A percentile compares a stretch with the other conserved stretches of the same genome.
These are phyloP conservation scores for Cherax destructor DNA, from an alignment of 1,140 invertebrate genomes.

Conservation along the genomic window DNA sequence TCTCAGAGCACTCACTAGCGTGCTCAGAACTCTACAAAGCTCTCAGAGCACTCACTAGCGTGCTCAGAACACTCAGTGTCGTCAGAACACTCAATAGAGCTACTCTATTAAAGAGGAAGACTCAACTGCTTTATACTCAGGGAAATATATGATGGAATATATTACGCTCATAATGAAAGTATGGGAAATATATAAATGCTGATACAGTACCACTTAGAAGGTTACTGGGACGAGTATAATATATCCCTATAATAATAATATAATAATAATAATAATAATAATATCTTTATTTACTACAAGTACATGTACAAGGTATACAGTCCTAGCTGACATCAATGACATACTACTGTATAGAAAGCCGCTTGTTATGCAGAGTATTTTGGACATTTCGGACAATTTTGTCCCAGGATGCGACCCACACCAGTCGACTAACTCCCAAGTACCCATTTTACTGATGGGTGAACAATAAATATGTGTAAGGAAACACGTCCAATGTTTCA, in stretches of 20 bases:
- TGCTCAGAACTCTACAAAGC: no score
- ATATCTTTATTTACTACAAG: background rate
- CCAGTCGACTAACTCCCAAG: no score
- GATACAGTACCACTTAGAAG: background rate
- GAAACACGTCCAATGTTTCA: no score
- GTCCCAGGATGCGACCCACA: no score
- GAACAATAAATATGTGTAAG: no score
- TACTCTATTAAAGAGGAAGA: background rate
- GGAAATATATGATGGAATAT: background rate
- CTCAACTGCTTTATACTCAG: background rate
- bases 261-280: background rate
- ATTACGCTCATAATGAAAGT: background rate
- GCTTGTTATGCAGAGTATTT: no score
- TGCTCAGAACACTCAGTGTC: background rate
- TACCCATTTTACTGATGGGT: no score
- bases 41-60: no score
- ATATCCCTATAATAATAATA: background rate
- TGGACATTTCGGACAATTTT: no score
- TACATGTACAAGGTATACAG: background rate
- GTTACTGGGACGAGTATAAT: background rate
- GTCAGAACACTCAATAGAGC: background rate
- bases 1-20: no score
- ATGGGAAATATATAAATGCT: background rate
- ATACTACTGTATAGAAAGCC: no score
- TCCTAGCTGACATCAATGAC: no score